Evolutionary conservation across 2,113 vertebrate genomes (phyloP), one percentile per base, ranked within the genome.

Genomic region (Phoenicopterus ruber): DNA sequence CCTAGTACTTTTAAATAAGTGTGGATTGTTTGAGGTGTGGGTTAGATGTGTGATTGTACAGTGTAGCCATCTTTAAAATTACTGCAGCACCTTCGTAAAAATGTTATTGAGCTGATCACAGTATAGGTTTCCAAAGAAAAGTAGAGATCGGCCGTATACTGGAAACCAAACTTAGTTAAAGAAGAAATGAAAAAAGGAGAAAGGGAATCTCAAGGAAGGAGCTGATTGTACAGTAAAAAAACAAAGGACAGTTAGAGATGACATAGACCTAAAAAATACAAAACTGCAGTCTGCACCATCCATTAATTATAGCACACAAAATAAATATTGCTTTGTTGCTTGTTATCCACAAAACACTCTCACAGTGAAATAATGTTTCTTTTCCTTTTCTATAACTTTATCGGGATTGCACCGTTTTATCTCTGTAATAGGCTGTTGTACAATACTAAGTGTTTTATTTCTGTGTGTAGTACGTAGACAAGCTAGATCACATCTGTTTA

Each of bases 401-500:
- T 94, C 88, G 91, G 42, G 44, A 47, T 85, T 89, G 82, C 49
- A 50, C 47, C 32, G 52, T 89, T 94, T 97, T 96, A 87, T 97
- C 92, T 95, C 82, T 86, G 78, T 96, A 93, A 86, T 58, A 59
- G 82, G 42, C 59, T 97, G 34, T 80, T 85, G 69, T 90, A 93
- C 87, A 57, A 54, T 95, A 94, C 52, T 57, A 66, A 80, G 57
- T 94, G 92, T 90, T 95, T 96, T 96, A 91, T 93, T 94, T 96
- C 88, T 73, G 34, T 85, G 38, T n/a, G 32, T 88, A 95, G 80
- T 92, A 88, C 70, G 49, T 72, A 72, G 86, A 86, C 86, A 96
- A 93, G 72, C 88, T 88, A 81, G 96, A 96, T 96, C 95, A 57
- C 86, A 95, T 97, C 83, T 96, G 91, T 96, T 97, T 91, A 87